A percentile compares a stretch with the other conserved stretches of the same genome.
Evolutionary conservation across 1,140 invertebrate species (phyloP).

Genomic region (Microplitis demolitor): DNA sequence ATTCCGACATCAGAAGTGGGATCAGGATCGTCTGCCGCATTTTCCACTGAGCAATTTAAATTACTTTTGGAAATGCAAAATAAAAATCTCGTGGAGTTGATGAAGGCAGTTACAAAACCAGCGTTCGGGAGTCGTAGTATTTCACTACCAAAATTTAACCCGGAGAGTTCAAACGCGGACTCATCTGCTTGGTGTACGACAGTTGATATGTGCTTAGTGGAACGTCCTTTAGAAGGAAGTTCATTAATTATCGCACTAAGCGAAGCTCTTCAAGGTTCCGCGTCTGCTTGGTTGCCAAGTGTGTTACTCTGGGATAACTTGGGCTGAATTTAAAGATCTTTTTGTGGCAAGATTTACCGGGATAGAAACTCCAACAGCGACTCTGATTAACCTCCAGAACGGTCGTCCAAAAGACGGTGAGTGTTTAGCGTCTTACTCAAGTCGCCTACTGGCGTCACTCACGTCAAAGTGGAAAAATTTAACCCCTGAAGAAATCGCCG

Average conservation of each 20-base stretch:
- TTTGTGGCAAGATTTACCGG: constrained; percentile 47
- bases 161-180: not conserved
- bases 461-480: too few species aligned
- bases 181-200: constrained; percentile 19
- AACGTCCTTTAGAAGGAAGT: constrained; percentile 6
- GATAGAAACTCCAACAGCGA: constrained; percentile 42
- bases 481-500: too few species aligned
- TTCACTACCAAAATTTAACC: not conserved
- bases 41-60: too few species aligned
- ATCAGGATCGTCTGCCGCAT: too few species aligned
- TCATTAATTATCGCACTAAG: constrained; percentile 19
- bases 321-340: constrained; percentile 4
- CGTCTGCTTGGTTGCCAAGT: constrained; percentile 4
- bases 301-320: constrained; percentile 9
- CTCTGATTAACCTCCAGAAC: not conserved
- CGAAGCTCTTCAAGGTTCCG: constrained; percentile 12
- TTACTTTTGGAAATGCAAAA: too few species aligned
- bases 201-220: constrained; percentile 16
- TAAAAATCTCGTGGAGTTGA: too few species aligned
- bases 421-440: not conserved
- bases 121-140: too few species aligned
- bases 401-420: not conserved
- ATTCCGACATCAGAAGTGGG: too few species aligned
- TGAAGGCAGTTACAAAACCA: too few species aligned
- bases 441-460: constrained; percentile 33